These are phyloP conservation scores for Anguilla obscura DNA, from an alignment of 2,797 vertebrate species.

Conservation along the genomic window DNA sequence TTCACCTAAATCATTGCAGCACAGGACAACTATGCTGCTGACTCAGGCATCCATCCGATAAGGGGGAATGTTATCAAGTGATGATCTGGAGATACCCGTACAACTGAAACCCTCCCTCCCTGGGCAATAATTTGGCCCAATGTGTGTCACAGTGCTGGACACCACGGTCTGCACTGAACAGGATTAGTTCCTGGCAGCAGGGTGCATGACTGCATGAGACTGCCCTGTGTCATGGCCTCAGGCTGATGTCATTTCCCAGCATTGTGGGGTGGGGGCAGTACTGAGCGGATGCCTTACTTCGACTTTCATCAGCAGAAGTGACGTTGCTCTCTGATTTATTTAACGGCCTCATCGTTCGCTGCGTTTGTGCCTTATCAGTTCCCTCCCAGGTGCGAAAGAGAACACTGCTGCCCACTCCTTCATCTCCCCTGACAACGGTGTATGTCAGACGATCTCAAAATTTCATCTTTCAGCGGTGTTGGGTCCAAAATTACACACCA, in stretches of 20 bases:
- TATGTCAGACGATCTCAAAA: slow-evolving; percentile 31
- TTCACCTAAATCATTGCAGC: neutral
- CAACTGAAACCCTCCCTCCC: neutral
- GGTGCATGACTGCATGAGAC: neutral
- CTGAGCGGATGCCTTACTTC: slow-evolving; percentile 23
- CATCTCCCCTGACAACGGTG: slow-evolving; percentile 24
- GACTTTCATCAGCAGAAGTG: slow-evolving; percentile 22
- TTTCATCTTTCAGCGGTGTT: neutral
- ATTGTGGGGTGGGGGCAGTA: neutral
- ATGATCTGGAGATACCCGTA: neutral
- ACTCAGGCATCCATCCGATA: neutral
- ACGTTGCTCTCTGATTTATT: slow-evolving; percentile 48
- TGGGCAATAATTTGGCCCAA: neutral
- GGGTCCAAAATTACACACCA: neutral
- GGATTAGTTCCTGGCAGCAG: neutral
- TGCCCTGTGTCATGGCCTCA: neutral
- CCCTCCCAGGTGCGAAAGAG: slow-evolving; percentile 50
- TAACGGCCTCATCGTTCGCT: slow-evolving; percentile 41
- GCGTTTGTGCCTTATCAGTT: slow-evolving; percentile 53
- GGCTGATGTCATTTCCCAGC: neutral
- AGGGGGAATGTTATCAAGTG: neutral
- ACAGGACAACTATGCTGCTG: neutral
- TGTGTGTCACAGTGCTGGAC: neutral
- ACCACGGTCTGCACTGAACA: neutral
- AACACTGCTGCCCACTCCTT: slow-evolving; percentile 26